Conservation (phyloP, 2,888 invertebrate species). For the Resseliella maxima region DNA sequence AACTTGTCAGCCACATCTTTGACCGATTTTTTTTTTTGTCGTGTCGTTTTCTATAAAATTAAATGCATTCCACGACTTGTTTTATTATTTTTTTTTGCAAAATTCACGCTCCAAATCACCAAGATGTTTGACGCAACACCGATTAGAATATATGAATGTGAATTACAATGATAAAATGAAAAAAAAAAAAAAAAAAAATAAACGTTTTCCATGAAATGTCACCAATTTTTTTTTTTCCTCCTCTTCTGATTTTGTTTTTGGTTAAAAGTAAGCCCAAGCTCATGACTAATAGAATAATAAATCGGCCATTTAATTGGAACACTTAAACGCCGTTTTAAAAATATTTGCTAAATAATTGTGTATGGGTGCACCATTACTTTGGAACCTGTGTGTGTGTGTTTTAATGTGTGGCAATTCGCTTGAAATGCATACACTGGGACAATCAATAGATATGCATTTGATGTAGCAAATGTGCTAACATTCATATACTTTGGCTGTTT, state of each 20-base stretch:
- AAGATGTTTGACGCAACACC: no score
- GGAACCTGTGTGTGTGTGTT: no score
- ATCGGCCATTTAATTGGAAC: not conserved
- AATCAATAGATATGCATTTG: not conserved
- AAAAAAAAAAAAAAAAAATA: no score
- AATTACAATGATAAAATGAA: not conserved
- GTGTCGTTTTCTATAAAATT: no score
- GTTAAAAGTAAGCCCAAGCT: not conserved
- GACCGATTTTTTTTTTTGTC: no score
- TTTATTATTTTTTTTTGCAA: no score
- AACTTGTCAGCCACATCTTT: no score
- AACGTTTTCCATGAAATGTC: not conserved
- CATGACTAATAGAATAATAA: not conserved
- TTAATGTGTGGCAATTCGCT: not conserved
- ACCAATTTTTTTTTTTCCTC: not conserved
- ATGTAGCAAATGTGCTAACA: not conserved
- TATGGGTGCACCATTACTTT: no score
- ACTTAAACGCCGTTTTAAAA: not conserved
- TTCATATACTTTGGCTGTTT: not conserved
- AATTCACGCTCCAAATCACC: no score
- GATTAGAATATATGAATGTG: no score
- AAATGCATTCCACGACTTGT: no score
- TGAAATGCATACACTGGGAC: not conserved
- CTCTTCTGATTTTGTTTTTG: not conserved
- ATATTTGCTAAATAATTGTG: no score